Evolutionary conservation across 2,888 invertebrate species (phyloP), one percentile per base, ranked within the genome.

Genomic region (Ametastegia equiseti): DNA sequence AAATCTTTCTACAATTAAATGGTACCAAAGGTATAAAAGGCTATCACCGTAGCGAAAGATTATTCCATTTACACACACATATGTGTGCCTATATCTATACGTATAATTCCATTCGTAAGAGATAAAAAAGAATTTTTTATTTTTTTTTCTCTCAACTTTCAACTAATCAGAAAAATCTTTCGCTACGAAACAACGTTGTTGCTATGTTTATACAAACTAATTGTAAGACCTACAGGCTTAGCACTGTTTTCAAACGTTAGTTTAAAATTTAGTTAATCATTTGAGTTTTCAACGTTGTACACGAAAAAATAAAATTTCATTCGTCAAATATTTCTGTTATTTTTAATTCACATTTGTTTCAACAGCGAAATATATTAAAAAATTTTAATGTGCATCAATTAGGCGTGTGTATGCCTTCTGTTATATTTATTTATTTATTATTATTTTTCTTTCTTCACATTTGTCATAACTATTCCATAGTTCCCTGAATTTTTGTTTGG

Each of bases 1-100:
- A 81, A 84, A 81, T 83, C 73, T 67, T 83, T 75, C 75, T 83
- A 83, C 83, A 84, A 80, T 81, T 84, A 82, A 69, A 83, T 84
- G 82, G 81, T 86, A 86, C 83, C 83, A 84, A 86, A 84, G 80
- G 83, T 86, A 84, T 84, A 84, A 85, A 88, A 86, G 84, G 81
- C 81, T 47, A 81, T 78, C 39, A 30, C 60, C 78, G 78, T 42
- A 42, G 78, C 42, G 78, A 42, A 42, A 23, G 78, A 78, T 78
- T 78, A 60, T n/a, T 57, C 45, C 23, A 71, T 27, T 30, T 7
- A 30, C 19, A 23, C 19, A 36, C 19, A 67, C 36, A 19, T 67
- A 19, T n/a, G 19, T 13, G 13, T 42, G 11, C 42, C 42, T 54
- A 54, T 54, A n/a, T n/a, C n/a, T 54, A 54, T 54, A 23, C 50